These are phyloP conservation scores for Solenopsis fugax DNA, from an alignment of 1,140 invertebrate genomes.

Conservation along the genomic window DNA sequence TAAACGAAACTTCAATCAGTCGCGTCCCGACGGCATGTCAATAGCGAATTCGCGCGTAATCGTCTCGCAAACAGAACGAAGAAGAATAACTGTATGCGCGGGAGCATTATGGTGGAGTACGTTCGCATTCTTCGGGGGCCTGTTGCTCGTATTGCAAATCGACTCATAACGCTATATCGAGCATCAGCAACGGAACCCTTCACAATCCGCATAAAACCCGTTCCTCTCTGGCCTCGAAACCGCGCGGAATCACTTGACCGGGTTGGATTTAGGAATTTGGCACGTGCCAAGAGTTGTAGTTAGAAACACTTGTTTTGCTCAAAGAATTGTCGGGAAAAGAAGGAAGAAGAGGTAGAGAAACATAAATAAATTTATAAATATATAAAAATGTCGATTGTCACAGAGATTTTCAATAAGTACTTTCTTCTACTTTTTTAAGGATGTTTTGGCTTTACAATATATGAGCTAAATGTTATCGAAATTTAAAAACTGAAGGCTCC, in stretches of 20 bases:
- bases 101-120: background rate
- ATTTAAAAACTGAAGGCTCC: too few relatives aligned
- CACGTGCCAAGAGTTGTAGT: constrained; percentile 42
- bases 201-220: constrained; percentile 64
- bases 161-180: constrained; percentile 19
- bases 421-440: too few relatives aligned
- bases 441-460: too few relatives aligned
- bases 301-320: background rate
- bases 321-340: too few relatives aligned
- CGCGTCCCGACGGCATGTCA: background rate
- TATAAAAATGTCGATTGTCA: background rate
- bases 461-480: too few relatives aligned
- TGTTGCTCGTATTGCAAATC: constrained; percentile 25
- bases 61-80: background rate
- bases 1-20: constrained; percentile 23
- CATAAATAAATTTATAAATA: background rate
- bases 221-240: constrained; percentile 74
- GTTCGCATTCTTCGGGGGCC: background rate
- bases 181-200: constrained; percentile 21
- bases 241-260: constrained; percentile 46
- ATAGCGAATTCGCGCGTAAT: background rate
- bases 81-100: constrained; percentile 11
- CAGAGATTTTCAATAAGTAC: background rate
- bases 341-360: too few relatives aligned
- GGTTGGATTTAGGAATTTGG: constrained; percentile 71